Conservation (phyloP, 2,113 vertebrate genomes). For the Malaclemys terrapin region DNA sequence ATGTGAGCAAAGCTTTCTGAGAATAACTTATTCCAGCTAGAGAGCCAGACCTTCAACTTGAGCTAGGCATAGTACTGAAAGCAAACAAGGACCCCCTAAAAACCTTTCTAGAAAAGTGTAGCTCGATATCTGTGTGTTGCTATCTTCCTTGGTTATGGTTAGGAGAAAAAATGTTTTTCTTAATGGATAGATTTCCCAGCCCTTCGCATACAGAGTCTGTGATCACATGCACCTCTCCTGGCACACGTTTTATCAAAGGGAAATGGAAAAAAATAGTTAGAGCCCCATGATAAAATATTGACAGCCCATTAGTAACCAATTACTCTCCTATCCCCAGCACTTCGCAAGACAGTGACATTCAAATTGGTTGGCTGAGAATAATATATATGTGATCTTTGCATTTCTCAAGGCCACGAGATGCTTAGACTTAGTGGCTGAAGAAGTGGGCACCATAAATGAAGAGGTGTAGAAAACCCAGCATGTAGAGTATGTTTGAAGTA, state of each 20-base stretch:
- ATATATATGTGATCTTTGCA: background rate
- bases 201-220: accelerated
- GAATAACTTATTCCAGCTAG: background rate
- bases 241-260: background rate
- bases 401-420: background rate
- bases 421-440: background rate
- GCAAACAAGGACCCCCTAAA: background rate
- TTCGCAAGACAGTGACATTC: background rate
- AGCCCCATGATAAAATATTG: background rate
- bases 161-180: background rate
- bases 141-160: background rate
- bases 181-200: background rate
- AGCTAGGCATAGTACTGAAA: background rate
- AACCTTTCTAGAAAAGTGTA: accelerated
- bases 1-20: background rate
- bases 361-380: background rate
- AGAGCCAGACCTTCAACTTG: background rate
- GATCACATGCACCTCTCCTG: background rate
- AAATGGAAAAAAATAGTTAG: background rate
- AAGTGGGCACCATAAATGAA: background rate
- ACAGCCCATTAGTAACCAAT: background rate
- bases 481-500: background rate
- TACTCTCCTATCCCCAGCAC: background rate
- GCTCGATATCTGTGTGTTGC: accelerated
- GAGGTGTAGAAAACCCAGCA: background rate